A percentile compares a stretch with the other conserved stretches of the same genome.
Evolutionary conservation across 2,888 invertebrate species (phyloP).

Genomic region (Pyralis farinalis): DNA sequence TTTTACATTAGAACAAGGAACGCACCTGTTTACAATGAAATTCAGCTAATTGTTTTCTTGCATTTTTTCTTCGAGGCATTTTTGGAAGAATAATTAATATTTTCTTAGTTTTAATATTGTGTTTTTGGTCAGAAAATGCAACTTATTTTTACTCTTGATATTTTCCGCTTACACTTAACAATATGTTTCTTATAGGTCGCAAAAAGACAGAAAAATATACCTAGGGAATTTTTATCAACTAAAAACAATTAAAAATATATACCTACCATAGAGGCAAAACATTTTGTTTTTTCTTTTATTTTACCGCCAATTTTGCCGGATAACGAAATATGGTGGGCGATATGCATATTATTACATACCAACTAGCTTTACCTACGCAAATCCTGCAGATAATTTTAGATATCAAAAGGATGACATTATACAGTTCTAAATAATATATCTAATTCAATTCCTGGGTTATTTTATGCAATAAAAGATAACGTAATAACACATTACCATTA

Average conservation of each 20-base stretch:
- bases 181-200: no score
- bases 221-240: no score
- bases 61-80: background rate
- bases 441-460: conserved; percentile 45
- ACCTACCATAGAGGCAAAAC: background rate
- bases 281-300: background rate
- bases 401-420: conserved; percentile 32
- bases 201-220: no score
- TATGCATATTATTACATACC: conserved; percentile 1
- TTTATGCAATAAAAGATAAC: conserved; percentile 38
- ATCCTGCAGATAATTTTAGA: conserved; percentile 29
- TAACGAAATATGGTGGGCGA: background rate
- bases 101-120: no score
- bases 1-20: no score
- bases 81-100: no score
- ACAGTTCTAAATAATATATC: background rate
- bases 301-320: background rate
- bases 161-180: no score
- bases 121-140: no score
- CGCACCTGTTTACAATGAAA: no score
- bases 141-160: no score
- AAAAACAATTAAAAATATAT: no score
- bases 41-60: background rate
- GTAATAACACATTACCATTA: conserved; percentile 31
- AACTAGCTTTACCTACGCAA: conserved; percentile 9